A percentile compares a stretch with the other conserved stretches of the same genome.
Evolutionary conservation across 92 coral and sea anemone species (phyloP).

Genomic region (Porites cylindrica): DNA sequence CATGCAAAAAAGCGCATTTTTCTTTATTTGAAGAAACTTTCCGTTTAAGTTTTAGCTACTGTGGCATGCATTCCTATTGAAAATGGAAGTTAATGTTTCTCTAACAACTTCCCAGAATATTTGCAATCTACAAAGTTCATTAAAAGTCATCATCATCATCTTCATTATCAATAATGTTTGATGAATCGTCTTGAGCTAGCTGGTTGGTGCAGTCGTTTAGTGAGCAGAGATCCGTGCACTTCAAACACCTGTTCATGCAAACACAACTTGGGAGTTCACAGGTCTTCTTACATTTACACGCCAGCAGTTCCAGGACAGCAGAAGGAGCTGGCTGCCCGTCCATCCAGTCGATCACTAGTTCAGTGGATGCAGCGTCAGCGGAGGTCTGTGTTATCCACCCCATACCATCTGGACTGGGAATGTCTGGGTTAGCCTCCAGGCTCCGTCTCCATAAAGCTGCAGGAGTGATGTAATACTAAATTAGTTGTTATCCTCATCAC

Average conservation of each 20-base stretch:
- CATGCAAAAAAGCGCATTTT: no score
- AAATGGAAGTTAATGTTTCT: neutral
- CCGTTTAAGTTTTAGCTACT: no score
- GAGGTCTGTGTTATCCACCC: constrained; percentile 8
- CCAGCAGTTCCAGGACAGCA: constrained; percentile 43
- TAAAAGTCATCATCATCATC: no score
- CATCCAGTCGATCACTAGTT: constrained; percentile 47
- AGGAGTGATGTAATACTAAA: neutral
- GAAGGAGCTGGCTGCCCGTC: constrained; percentile 41
- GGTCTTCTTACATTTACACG: constrained; percentile 30
- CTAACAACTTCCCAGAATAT: constrained; percentile 10
- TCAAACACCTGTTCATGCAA: no score
- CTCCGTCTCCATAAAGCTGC: constrained; percentile 30
- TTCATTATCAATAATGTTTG: no score
- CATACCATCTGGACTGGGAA: constrained; percentile 24
- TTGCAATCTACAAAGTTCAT: no score
- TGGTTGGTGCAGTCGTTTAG: no score
- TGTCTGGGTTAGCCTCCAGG: constrained; percentile 14
- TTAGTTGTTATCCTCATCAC: no score
- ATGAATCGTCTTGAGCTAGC: no score
- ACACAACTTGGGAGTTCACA: neutral
- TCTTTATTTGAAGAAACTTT: no score
- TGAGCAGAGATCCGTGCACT: no score
- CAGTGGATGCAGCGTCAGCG: constrained; percentile 6
- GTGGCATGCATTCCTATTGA: no score